Conservation (phyloP, 2,113 vertebrate species). For the Menura novaehollandiae region DNA sequence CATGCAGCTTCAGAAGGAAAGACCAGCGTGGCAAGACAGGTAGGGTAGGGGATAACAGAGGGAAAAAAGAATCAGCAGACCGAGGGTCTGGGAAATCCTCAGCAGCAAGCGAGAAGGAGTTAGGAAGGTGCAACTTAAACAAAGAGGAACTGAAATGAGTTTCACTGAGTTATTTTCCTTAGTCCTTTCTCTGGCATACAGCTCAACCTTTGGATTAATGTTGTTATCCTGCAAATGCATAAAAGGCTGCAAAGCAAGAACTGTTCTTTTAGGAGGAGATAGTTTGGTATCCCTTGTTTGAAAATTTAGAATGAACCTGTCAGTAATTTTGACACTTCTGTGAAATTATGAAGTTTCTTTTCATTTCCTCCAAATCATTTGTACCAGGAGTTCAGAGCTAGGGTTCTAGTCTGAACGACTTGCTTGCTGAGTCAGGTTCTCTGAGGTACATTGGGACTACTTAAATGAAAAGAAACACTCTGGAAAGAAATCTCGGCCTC, state of each 20-base stretch:
- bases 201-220: neutral
- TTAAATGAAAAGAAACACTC: neutral
- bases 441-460: neutral
- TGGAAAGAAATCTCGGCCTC: neutral
- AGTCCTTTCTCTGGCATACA: neutral
- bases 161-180: rapidly evolving
- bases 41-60: neutral
- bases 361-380: neutral
- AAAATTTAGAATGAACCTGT: neutral
- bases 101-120: neutral
- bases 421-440: neutral
- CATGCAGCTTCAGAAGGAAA: neutral
- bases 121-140: neutral
- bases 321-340: neutral
- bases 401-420: neutral
- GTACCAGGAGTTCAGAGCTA: neutral
- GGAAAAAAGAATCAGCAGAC: neutral
- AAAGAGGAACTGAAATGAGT: neutral
- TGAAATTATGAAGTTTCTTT: neutral
- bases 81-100: neutral
- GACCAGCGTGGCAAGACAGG: neutral
- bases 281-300: neutral
- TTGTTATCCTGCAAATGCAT: neutral
- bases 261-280: neutral
- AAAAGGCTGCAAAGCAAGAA: neutral